Evolutionary conservation across 2,797 vertebrate species (phyloP).

Genomic region (Molothrus ater): DNA sequence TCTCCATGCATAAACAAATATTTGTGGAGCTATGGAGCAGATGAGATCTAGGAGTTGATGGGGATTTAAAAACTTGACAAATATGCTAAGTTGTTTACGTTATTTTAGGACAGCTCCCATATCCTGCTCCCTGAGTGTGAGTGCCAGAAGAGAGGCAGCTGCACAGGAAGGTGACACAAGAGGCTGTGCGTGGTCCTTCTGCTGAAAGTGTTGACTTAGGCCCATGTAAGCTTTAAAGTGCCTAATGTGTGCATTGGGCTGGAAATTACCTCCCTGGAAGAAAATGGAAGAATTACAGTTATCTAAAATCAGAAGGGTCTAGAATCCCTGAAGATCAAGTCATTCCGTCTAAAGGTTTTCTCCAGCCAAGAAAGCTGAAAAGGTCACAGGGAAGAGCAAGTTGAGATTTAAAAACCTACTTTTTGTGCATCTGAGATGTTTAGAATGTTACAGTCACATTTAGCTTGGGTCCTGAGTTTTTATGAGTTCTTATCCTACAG

Average conservation of each 20-base stretch:
- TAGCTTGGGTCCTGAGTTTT: background rate
- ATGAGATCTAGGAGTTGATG: background rate
- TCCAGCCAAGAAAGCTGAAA: background rate
- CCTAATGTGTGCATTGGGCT: background rate
- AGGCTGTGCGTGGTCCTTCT: background rate
- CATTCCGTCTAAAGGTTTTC: background rate
- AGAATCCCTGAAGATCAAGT: conserved; percentile 16
- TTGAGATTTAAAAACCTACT: background rate
- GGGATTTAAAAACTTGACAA: background rate
- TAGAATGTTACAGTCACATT: background rate
- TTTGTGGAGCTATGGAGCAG: background rate
- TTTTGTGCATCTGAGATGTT: background rate
- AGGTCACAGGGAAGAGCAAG: background rate
- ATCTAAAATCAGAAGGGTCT: background rate
- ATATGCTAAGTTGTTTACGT: background rate
- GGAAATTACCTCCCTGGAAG: background rate
- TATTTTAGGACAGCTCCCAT: background rate
- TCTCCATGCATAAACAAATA: background rate
- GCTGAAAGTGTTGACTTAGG: background rate
- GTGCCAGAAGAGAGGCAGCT: background rate
- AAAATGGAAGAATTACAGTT: background rate
- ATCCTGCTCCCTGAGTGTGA: background rate
- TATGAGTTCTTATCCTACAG: background rate
- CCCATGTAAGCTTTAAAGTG: background rate
- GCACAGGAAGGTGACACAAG: background rate